phyloP scores from a whole-genome alignment of 2,888 invertebrate genomes.

The Dexiosoma caninum region DNA sequence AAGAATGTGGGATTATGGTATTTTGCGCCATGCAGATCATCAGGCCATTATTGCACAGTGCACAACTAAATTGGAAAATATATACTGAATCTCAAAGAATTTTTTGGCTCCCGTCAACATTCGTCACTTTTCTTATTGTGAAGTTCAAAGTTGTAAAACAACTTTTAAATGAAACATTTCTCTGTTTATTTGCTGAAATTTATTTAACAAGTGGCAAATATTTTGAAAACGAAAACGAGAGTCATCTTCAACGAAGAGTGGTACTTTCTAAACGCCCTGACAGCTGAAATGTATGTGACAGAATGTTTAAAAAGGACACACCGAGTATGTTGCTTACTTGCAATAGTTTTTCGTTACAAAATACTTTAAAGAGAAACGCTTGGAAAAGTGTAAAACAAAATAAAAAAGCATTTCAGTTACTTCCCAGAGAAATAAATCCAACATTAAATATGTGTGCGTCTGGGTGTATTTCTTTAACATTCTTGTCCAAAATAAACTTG shows the following conservation, averaged over 20 bases:
- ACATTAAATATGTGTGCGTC: not conserved
- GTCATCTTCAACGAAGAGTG: not conserved
- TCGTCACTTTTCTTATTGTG: no score
- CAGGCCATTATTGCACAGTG: no score
- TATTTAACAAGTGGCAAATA: not conserved
- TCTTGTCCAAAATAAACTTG: conserved; percentile 9
- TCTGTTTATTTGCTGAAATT: not conserved
- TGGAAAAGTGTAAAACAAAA: not conserved
- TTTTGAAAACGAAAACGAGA: not conserved
- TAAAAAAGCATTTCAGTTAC: not conserved
- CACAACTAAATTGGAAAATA: no score
- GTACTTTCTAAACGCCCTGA: not conserved
- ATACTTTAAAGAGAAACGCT: not conserved
- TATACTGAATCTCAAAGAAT: no score
- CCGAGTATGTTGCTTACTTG: not conserved
- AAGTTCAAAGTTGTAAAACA: no score
- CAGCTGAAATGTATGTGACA: conserved; percentile 7
- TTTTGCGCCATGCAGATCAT: no score
- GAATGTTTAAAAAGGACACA: not conserved
- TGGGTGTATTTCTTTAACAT: not conserved
- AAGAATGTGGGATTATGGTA: no score
- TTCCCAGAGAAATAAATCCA: not conserved
- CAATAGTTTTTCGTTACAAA: not conserved
- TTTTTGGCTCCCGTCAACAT: no score
- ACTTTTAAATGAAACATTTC: no score